phyloP scores from a whole-genome alignment of 1,140 invertebrate genomes.

The Drosophila teissieri region DNA sequence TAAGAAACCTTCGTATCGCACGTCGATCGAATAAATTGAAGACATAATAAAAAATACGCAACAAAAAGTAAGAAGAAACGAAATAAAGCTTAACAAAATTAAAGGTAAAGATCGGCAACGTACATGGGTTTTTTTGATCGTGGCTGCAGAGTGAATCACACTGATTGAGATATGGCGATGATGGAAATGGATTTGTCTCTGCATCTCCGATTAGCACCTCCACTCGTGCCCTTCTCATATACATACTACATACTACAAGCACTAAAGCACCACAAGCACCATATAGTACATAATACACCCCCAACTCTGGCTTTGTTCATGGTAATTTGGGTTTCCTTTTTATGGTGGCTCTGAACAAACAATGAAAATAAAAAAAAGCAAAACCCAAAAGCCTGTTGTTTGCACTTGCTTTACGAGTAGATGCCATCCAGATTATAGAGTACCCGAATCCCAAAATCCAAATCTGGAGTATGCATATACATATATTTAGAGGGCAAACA shows the following conservation, averaged over 20 bases:
- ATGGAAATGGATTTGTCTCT: background rate
- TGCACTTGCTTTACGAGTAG: constrained; percentile 21
- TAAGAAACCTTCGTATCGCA: constrained; percentile 40
- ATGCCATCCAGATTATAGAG: constrained; percentile 32
- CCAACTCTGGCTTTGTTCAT: constrained; percentile 25
- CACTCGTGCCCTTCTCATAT: constrained; percentile 19
- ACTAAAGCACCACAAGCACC: too few species aligned
- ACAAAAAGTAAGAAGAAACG: too few species aligned
- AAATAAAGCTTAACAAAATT: constrained; percentile 25
- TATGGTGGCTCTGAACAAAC: constrained; percentile 24
- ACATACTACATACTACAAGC: too few species aligned
- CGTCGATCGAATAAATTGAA: constrained; percentile 41
- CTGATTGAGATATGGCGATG: constrained; percentile 3
- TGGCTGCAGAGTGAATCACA: constrained; percentile 24
- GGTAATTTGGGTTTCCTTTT: constrained; percentile 35
- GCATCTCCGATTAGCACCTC: constrained; percentile 32
- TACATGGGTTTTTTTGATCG: constrained; percentile 10
- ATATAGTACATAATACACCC: background rate
- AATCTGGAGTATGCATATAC: constrained; percentile 34
- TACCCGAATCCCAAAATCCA: constrained; percentile 1
- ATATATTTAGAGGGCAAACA: constrained; percentile 21
- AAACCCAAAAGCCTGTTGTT: constrained; percentile 22
- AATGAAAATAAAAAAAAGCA: constrained; percentile 26
- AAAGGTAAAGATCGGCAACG: constrained; percentile 11
- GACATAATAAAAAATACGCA: constrained; percentile 10